Percentiles rank a stretch among this genome's conserved stretches.
Conservation (phyloP, 2,888 invertebrate genomes). For the Acronicta psi region DNA sequence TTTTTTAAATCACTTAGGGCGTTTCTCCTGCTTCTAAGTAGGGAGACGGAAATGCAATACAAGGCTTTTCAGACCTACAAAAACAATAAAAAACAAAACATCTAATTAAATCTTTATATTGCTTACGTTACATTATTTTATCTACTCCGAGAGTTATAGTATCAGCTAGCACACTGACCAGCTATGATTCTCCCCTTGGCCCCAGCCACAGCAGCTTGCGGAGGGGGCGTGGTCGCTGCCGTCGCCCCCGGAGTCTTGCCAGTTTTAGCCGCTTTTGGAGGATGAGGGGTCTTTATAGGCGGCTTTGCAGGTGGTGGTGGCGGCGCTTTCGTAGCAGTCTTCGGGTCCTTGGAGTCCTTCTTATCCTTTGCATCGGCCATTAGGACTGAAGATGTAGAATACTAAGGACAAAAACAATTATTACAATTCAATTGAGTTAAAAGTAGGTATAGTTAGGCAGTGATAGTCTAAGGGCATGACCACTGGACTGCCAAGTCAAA, state of each 20-base stretch:
- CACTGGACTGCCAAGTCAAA: no score
- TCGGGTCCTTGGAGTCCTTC: not conserved
- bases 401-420: not conserved
- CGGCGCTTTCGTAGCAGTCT: not conserved
- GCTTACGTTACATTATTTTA: not conserved
- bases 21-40: no score
- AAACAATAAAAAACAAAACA: slow-evolving; percentile 8
- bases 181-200: slow-evolving; percentile 75
- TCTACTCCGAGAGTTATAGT: not conserved
- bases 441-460: no score
- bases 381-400: slow-evolving; percentile 36
- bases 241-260: slow-evolving; percentile 15
- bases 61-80: no score
- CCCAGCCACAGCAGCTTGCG: slow-evolving; percentile 52
- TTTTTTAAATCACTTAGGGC: no score
- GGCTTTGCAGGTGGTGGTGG: not conserved
- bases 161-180: slow-evolving; percentile 57
- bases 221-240: slow-evolving; percentile 46
- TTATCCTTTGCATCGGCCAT: not conserved
- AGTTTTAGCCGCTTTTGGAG: not conserved
- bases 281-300: not conserved
- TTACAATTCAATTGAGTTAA: no score
- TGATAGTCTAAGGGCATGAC: no score
- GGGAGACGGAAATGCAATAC: no score
- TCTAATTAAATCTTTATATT: slow-evolving; percentile 10